Evolutionary conservation across 2,888 invertebrate species (phyloP).

Genomic region (Branchipolynoe longqiensis): DNA sequence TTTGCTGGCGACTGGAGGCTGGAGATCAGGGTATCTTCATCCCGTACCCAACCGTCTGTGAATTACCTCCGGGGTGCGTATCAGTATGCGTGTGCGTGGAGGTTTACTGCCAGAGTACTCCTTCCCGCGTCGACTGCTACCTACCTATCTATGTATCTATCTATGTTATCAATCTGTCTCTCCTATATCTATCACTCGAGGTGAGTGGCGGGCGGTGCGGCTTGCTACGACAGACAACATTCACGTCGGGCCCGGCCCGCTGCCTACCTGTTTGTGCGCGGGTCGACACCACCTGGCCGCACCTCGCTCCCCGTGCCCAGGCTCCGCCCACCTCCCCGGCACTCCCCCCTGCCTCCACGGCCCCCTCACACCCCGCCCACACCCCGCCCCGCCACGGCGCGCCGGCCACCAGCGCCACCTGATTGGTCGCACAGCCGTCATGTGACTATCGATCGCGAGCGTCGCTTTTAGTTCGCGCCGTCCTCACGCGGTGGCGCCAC

Average conservation of each 20-base stretch:
- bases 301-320: not conserved
- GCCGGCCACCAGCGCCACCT: not conserved
- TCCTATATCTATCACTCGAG: no score
- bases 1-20: no score
- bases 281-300: conserved; percentile 3
- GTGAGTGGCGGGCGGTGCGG: not conserved
- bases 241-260: not conserved
- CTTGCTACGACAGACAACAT: not conserved
- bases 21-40: no score
- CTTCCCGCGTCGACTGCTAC: no score
- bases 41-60: no score
- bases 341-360: not conserved
- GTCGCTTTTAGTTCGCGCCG: not conserved
- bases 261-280: conserved; percentile 30
- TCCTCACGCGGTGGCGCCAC: conserved; percentile 43
- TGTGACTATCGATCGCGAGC: conserved; percentile 48
- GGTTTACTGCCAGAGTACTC: no score
- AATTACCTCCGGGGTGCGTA: no score
- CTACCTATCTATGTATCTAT: no score
- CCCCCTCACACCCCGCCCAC: not conserved
- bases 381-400: not conserved
- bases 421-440: conserved; percentile 40
- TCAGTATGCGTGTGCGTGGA: no score
- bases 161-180: no score
- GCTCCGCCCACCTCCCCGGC: not conserved